Conservation (phyloP, 2,113 vertebrate species). For the Neopipo cinnamomea region DNA sequence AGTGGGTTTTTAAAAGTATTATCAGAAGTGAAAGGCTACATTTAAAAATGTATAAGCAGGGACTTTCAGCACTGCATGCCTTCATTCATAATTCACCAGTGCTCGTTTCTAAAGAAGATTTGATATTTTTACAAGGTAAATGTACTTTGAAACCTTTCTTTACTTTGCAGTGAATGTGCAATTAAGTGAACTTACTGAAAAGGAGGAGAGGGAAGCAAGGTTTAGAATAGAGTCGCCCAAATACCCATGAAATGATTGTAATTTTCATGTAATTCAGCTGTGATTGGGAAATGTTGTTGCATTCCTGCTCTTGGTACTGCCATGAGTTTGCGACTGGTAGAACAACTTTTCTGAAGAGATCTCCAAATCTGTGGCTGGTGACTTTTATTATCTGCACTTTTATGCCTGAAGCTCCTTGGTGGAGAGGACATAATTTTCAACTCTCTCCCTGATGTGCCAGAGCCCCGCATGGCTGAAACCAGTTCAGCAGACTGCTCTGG, state of each 20-base stretch:
- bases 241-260: background rate
- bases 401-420: background rate
- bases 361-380: background rate
- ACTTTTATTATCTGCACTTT: background rate
- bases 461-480: background rate
- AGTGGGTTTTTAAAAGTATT: slow-evolving; percentile 8
- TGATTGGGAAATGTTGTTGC: background rate
- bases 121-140: slow-evolving; percentile 56
- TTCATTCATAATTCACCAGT: slow-evolving; percentile 65
- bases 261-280: background rate
- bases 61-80: slow-evolving; percentile 19
- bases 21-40: slow-evolving; percentile 54
- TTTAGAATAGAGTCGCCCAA: background rate
- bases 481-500: background rate
- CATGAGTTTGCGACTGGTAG: background rate
- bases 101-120: slow-evolving; percentile 43
- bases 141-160: slow-evolving; percentile 64
- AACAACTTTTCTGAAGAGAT: background rate
- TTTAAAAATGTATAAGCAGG: slow-evolving; percentile 67
- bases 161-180: slow-evolving; percentile 23
- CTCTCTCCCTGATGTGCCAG: rapidly evolving
- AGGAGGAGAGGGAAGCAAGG: background rate
- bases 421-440: background rate
- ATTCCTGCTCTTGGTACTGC: background rate
- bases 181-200: background rate